A percentile compares a stretch with the other conserved stretches of the same genome.
Conservation (phyloP, 2,113 vertebrate genomes). For the Cynopterus brachyotis region DNA sequence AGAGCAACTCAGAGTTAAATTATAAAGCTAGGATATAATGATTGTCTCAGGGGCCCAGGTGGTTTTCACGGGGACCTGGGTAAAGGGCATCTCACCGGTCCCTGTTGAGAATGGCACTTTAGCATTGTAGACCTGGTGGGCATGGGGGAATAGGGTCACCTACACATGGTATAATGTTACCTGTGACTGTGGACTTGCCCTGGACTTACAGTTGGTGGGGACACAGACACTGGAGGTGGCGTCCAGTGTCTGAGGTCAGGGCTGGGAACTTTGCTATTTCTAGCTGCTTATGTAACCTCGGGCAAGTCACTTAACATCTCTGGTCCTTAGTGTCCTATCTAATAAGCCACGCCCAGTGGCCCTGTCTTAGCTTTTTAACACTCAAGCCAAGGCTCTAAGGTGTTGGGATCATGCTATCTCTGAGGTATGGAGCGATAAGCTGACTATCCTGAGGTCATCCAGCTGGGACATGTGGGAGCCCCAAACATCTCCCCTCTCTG, state of each 20-base stretch:
- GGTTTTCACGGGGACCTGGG: neutral
- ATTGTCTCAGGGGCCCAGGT: neutral
- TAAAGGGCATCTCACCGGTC: neutral
- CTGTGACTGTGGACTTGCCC: neutral
- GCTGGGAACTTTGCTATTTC: neutral
- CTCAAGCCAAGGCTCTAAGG: neutral
- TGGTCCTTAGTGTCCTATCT: neutral
- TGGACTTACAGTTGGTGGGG: neutral
- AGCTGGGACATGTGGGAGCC: neutral
- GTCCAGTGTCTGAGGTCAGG: neutral
- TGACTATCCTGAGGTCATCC: neutral
- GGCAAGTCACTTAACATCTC: neutral
- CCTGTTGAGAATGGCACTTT: neutral
- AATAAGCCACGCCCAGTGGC: rapidly evolving
- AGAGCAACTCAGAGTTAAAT: neutral
- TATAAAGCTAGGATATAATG: neutral
- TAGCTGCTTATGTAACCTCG: neutral
- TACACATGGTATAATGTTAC: neutral
- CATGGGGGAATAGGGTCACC: neutral
- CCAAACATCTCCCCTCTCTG: neutral
- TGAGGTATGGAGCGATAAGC: neutral
- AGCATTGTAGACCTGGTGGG: neutral
- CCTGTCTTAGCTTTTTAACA: neutral
- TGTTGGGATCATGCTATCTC: neutral
- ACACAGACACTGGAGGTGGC: neutral